Evolutionary conservation across 2,888 invertebrate genomes (phyloP).

Genomic region (Sarcophaga carnaria): DNA sequence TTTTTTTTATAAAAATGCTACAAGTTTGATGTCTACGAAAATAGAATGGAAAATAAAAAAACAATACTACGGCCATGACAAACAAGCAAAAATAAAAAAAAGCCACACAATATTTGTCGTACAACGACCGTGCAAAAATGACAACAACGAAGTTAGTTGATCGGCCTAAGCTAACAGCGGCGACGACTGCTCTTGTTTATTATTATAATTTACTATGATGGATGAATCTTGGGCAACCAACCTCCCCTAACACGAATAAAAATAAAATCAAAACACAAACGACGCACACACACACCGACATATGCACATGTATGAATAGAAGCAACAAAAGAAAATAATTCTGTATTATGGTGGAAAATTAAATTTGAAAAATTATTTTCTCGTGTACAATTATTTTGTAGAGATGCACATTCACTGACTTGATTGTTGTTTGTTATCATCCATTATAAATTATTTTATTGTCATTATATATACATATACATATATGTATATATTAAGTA

Average conservation of each 20-base stretch:
- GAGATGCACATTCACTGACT: not conserved
- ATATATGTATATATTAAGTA: no score
- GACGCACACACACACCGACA: no score
- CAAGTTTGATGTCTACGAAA: not conserved
- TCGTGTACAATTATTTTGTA: constrained; percentile 16
- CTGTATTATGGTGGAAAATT: constrained; percentile 68
- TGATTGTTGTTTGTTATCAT: no score
- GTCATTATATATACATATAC: no score
- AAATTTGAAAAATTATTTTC: constrained; percentile 1
- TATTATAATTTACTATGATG: constrained; percentile 48
- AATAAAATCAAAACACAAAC: constrained; percentile 35
- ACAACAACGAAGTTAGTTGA: not conserved
- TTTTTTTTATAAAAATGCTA: constrained; percentile 16
- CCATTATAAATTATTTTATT: no score
- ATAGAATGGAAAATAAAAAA: not conserved
- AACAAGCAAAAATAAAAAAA: constrained; percentile 39
- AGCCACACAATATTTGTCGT: not conserved
- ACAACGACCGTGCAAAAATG: not conserved
- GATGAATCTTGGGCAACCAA: constrained; percentile 66
- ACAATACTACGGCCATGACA: constrained; percentile 62
- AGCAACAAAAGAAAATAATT: constrained; percentile 22
- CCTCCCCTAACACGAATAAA: constrained; percentile 23
- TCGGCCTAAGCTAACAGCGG: not conserved
- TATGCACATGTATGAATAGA: no score
- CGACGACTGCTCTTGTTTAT: not conserved